These are phyloP conservation scores for Cheilosia urbana DNA, from an alignment of 2,888 invertebrate genomes.

Conservation along the genomic window DNA sequence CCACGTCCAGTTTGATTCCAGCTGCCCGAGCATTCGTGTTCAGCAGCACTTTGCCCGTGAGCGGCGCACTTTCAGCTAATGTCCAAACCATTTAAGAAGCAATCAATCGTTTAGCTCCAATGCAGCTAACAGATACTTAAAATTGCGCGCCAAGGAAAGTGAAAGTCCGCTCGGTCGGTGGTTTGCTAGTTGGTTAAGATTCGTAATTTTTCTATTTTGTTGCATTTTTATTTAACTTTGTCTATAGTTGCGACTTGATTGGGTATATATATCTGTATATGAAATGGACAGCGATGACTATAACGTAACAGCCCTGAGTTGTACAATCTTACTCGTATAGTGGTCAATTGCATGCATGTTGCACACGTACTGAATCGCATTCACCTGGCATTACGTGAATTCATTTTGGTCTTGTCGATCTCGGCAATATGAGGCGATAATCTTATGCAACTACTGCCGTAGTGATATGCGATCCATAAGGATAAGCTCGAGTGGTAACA, in stretches of 20 bases:
- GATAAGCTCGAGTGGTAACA: slow-evolving; percentile 16
- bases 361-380: slow-evolving; percentile 49
- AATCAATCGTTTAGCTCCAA: slow-evolving; percentile 46
- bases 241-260: not conserved
- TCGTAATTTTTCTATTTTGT: slow-evolving; percentile 23
- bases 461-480: slow-evolving; percentile 35
- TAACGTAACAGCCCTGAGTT: slow-evolving; percentile 30
- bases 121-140: slow-evolving; percentile 33
- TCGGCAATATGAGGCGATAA: slow-evolving; percentile 1
- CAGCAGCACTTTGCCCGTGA: not conserved
- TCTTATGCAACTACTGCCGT: slow-evolving; percentile 37
- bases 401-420: slow-evolving; percentile 11
- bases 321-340: slow-evolving; percentile 21
- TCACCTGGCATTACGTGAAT: slow-evolving; percentile 44
- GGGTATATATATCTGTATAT: not conserved
- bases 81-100: slow-evolving; percentile 30
- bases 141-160: slow-evolving; percentile 43
- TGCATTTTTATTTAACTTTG: slow-evolving; percentile 1
- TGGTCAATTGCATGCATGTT: slow-evolving; percentile 43
- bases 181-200: slow-evolving; percentile 14
- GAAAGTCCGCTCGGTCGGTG: slow-evolving; percentile 35
- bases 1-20: slow-evolving; percentile 6
- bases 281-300: slow-evolving; percentile 31
- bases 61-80: slow-evolving; percentile 9
- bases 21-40: slow-evolving; percentile 6